A percentile compares a stretch with the other conserved stretches of the same genome.
Evolutionary conservation across 2,797 vertebrate genomes (phyloP).

Genomic region (Poecilia gillii): DNA sequence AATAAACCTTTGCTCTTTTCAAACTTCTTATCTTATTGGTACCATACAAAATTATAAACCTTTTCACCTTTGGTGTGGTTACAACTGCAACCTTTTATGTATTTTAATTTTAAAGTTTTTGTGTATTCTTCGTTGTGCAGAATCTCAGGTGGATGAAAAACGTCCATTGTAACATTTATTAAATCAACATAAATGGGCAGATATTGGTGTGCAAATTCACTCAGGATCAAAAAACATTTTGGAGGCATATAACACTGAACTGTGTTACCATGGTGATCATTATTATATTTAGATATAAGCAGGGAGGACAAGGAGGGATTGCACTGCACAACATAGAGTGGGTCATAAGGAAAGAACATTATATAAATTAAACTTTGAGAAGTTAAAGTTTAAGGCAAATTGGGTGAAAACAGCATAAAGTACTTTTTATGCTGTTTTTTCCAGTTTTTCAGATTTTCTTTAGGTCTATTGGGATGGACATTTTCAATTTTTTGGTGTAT

Average conservation of each 20-base stretch:
- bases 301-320: neutral
- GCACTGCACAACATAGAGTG: neutral
- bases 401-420: neutral
- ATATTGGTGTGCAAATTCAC: neutral
- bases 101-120: neutral
- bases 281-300: neutral
- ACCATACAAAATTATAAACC: neutral
- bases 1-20: neutral
- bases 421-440: neutral
- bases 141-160: neutral
- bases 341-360: neutral
- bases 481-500: neutral
- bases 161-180: neutral
- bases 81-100: neutral
- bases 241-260: neutral
- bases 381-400: neutral
- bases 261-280: neutral
- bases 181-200: neutral
- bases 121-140: neutral
- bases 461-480: neutral
- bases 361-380: neutral
- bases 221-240: neutral
- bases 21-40: neutral
- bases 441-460: neutral
- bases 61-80: neutral